A percentile compares a stretch with the other conserved stretches of the same genome.
Evolutionary conservation across 2,797 vertebrate species (phyloP).

Genomic region (Artibeus lituratus): DNA sequence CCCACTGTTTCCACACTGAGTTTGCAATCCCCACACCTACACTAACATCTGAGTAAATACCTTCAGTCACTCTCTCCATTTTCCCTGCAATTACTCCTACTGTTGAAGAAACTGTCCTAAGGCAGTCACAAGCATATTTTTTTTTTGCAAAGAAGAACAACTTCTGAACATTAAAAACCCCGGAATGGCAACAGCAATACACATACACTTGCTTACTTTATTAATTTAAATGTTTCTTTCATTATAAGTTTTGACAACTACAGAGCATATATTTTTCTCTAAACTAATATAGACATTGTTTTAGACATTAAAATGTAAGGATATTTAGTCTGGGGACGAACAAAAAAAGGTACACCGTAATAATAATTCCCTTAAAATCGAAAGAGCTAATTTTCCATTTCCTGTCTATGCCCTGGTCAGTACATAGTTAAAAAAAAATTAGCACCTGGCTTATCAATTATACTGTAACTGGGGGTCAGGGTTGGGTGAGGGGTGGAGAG

Average conservation of each 20-base stretch:
- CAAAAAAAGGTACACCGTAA: constrained; percentile 72
- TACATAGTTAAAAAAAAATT: not conserved
- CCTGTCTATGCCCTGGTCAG: constrained; percentile 68
- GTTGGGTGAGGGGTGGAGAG: not conserved
- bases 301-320: constrained; percentile 72
- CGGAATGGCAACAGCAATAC: constrained; percentile 50
- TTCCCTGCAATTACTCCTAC: constrained; percentile 94
- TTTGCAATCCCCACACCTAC: constrained; percentile 94
- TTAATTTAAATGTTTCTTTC: not conserved
- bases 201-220: not conserved
- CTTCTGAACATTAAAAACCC: constrained; percentile 80
- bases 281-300: constrained; percentile 70
- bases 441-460: constrained; percentile 74
- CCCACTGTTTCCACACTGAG: constrained; percentile 92
- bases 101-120: constrained; percentile 94
- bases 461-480: constrained; percentile 5
- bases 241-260: constrained; percentile 65
- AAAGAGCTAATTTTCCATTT: constrained; percentile 76
- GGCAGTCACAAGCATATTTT: constrained; percentile 84
- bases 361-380: constrained; percentile 72
- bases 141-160: constrained; percentile 78
- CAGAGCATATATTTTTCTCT: constrained; percentile 67
- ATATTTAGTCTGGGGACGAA: constrained; percentile 71
- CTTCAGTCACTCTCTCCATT: constrained; percentile 95
- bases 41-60: constrained; percentile 98